phyloP scores from a whole-genome alignment of 2,888 invertebrate species.

The Celastrina argiolus region DNA sequence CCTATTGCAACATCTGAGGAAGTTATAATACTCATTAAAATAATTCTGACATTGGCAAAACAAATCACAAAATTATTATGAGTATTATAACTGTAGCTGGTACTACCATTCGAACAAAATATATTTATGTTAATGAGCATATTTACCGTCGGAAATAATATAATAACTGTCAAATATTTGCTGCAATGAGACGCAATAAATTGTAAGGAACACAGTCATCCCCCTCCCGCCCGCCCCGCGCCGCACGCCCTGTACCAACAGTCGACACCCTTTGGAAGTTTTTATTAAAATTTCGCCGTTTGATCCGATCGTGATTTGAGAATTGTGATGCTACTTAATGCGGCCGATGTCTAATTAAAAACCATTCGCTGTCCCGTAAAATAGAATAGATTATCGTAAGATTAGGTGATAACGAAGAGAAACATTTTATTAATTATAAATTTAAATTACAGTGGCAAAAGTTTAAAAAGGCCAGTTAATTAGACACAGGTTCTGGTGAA shows the following conservation, averaged over 20 bases:
- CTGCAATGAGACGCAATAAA: neutral
- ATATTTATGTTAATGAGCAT: too few relatives aligned
- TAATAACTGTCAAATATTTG: neutral
- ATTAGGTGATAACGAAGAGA: neutral
- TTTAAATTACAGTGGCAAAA: too few relatives aligned
- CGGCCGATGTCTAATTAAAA: neutral
- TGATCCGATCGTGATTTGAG: neutral
- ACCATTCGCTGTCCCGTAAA: neutral
- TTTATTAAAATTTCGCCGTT: slow-evolving; percentile 13
- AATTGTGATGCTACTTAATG: neutral
- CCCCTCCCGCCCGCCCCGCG: neutral
- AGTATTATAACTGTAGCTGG: too few relatives aligned
- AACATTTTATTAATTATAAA: too few relatives aligned
- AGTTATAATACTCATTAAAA: too few relatives aligned
- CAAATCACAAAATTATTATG: too few relatives aligned
- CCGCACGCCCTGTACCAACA: neutral
- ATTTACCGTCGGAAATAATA: neutral
- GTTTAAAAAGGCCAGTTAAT: too few relatives aligned
- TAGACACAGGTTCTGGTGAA: too few relatives aligned
- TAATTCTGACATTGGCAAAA: too few relatives aligned
- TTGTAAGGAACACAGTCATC: neutral
- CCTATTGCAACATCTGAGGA: too few relatives aligned
- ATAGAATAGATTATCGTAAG: neutral
- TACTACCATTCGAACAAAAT: too few relatives aligned
- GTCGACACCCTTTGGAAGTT: slow-evolving; percentile 6